These are phyloP conservation scores for Nansenia antarctica DNA, from an alignment of 2,113 vertebrate genomes.

Conservation along the genomic window DNA sequence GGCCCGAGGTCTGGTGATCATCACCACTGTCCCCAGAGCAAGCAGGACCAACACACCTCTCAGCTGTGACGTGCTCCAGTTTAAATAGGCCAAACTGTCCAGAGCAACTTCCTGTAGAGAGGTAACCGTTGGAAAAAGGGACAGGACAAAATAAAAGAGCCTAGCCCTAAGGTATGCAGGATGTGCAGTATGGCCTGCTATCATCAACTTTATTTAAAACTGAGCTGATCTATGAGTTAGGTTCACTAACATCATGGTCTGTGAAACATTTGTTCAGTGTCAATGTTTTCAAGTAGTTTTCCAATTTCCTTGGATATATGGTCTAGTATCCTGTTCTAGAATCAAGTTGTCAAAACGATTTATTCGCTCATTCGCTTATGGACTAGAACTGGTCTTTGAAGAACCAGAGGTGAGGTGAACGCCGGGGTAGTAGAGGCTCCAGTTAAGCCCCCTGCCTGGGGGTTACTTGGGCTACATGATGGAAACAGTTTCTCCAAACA, in stretches of 20 bases:
- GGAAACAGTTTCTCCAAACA: no score
- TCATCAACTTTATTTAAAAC: not conserved
- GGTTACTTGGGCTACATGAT: not conserved
- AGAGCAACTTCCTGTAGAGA: not conserved
- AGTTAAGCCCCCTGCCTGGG: not conserved
- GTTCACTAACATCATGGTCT: no score
- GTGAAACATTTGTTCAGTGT: no score
- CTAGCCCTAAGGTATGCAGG: not conserved
- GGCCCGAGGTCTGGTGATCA: not conserved
- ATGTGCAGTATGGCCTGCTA: not conserved
- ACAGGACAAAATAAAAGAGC: not conserved
- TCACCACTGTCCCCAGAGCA: not conserved
- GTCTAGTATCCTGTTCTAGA: no score
- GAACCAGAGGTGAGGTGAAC: not conserved
- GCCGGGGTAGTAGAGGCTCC: not conserved
- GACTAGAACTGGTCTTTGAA: no score
- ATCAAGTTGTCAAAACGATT: no score
- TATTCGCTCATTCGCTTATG: no score
- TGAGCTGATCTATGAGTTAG: no score
- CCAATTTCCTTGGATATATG: no score
- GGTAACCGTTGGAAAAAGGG: slow-evolving; percentile 1
- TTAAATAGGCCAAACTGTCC: not conserved
- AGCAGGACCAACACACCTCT: not conserved
- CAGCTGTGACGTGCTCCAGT: not conserved
- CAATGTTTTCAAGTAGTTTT: no score